Evolutionary conservation across 1,140 invertebrate species (phyloP), one percentile per base, ranked within the genome.

Genomic region (Contarinia nasturtii): DNA sequence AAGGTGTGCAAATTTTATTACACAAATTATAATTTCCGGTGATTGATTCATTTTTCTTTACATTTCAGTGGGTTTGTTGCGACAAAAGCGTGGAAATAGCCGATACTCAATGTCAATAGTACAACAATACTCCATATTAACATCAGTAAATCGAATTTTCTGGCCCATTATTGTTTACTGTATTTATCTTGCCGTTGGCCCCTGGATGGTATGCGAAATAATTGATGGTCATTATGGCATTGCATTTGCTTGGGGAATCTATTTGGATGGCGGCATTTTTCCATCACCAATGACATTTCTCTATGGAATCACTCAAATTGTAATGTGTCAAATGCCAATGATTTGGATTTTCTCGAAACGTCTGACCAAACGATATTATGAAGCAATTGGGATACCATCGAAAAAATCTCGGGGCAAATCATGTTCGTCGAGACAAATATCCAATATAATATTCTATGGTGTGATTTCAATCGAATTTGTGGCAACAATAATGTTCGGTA

Each of bases 161-260:
- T 85, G 77, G 63, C 81, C 82, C 2, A 54, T 87, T 12, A 65
- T 86, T 33, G 49, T 82, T 0, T 84, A 82, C 54, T 73, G 80
- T 10, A 51, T 85, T 18, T 89, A 87, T 61, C 52, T 70, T 47
- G 65, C 67, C 51, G 51, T 69, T 76, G 86, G 87, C 19, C 87
- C 88, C 0, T 91, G 87, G 87, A 78, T 83, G 47, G 66, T 89
- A 51, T 87, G 86, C 15, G 78, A 88, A 64, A 66, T 92, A 12
- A 74, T 92, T 49, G 82, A 86, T 55, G 77, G 77, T 48, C 74
- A 85, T 53, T 73, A 76, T 33, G 87, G 88, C 8, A 65, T 80
- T 2, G 76, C 87, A 51, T 92, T 92, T 69, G 78, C 84, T 1
- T 92, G 86, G 86, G 89, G 88, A 17, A 82, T 83, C 48, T 75